Evolutionary conservation across 35 echinoderm and acorn worm genomes (phyloP).

Genomic region (Amphiura filiformis): DNA sequence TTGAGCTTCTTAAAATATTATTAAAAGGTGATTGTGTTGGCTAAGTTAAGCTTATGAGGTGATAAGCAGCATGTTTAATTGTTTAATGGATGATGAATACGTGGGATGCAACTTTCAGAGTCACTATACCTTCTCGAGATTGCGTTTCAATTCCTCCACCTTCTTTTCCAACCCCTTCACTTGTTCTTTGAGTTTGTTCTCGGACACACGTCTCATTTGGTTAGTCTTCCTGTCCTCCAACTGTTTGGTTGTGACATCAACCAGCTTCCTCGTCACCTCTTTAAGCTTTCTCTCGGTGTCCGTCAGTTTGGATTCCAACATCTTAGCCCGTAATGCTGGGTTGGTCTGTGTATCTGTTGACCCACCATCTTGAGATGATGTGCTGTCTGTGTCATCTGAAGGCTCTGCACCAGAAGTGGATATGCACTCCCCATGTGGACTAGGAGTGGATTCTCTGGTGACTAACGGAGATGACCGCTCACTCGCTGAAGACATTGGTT

Average conservation of each 20-base stretch:
- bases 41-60: background rate
- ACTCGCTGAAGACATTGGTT: slow-evolving; percentile 21
- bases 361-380: slow-evolving; percentile 40
- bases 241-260: slow-evolving; percentile 90
- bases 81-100: background rate
- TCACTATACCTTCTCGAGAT: slow-evolving; percentile 74
- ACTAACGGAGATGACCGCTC: slow-evolving; percentile 25
- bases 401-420: slow-evolving; percentile 22
- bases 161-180: slow-evolving; percentile 60
- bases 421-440: slow-evolving; percentile 30
- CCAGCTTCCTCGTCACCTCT: slow-evolving; percentile 79
- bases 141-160: slow-evolving; percentile 52
- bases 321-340: slow-evolving; percentile 18
- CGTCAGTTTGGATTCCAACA: slow-evolving; percentile 65
- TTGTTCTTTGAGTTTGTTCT: slow-evolving; percentile 73
- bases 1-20: background rate
- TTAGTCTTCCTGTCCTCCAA: slow-evolving; percentile 83
- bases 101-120: background rate
- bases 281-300: slow-evolving; percentile 81
- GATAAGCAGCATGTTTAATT: background rate
- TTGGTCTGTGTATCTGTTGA: background rate
- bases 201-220: slow-evolving; percentile 79
- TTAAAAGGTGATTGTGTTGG: background rate
- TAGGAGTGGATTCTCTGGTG: slow-evolving; percentile 9
- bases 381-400: slow-evolving; percentile 30